Conservation (phyloP, 2,113 vertebrate genomes). For the Ondatra zibethicus region DNA sequence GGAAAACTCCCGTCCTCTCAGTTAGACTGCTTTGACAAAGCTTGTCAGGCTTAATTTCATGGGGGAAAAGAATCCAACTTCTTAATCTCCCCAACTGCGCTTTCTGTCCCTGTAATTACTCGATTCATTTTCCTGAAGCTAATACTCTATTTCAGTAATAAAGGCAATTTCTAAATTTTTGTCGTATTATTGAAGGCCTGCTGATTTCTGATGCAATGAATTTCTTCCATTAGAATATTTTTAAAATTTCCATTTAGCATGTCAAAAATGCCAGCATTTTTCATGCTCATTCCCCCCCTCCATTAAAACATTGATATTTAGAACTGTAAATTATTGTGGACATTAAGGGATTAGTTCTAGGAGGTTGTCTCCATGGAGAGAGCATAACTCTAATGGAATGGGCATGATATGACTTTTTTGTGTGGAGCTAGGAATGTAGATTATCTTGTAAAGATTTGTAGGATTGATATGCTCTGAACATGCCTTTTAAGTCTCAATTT, state of each 20-base stretch:
- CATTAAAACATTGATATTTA: conserved; percentile 34
- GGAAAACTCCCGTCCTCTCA: not conserved
- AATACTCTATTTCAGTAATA: conserved; percentile 63
- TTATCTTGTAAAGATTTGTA: not conserved
- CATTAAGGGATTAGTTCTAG: conserved; percentile 17
- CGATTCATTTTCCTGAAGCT: conserved; percentile 52
- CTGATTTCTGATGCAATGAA: conserved; percentile 50
- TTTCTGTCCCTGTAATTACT: conserved; percentile 36
- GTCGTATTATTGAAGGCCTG: conserved; percentile 40
- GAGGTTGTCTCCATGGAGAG: not conserved
- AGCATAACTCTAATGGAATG: not conserved
- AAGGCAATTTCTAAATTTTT: conserved; percentile 53
- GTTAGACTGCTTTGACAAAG: not conserved
- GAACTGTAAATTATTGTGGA: not conserved
- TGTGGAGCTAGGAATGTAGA: not conserved
- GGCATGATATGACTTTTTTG: not conserved
- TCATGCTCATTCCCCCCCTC: not conserved
- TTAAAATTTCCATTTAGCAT: conserved; percentile 63
- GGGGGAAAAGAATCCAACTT: not conserved
- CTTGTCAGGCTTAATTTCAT: conserved; percentile 19
- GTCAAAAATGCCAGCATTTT: conserved; percentile 59
- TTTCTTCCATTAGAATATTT: conserved; percentile 55
- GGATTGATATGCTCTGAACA: not conserved
- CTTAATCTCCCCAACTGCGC: not conserved
- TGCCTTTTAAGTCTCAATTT: not conserved